Base-by-base conservation (phyloP, 2,113 vertebrate species). In the Atrichornis clamosus region DNA sequence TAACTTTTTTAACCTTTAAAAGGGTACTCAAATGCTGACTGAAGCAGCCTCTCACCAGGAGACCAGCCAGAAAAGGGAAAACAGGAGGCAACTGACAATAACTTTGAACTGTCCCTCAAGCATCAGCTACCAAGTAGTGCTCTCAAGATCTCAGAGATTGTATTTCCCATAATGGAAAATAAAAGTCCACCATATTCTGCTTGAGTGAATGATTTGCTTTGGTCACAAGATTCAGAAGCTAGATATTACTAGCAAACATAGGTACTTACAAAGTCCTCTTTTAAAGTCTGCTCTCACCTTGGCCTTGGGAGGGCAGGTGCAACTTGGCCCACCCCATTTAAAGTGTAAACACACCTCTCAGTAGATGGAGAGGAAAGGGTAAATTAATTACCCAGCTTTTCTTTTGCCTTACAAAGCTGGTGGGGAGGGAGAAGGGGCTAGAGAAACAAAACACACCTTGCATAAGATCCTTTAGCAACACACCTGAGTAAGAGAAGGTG, bases 81-180 rank as follows among this genome's bases (percentile, higher is more conserved):
- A 41, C 52, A 73, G 49, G 75, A 70, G 87, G 85, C 70, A 91
- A 62, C 47, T 81, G 91, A 22, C 23, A 28, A 7, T 84, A 96
- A 95, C 91, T 97, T 97, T 97, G 94, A 96, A 88, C 41, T 89
- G 86, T 97, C 93, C 95, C 94, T 93, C 72, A 96, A 90, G 89
- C 3, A 2, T 82, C 82, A 93, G 53, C 73, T 87, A 87, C 81
- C 68, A 87, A 85, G 96, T 9, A 11, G 79, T 42, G 27, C 26
- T 90, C 87, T 90, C 93, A 83, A 41, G 79, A 84, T 76, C 8
- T 4, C 60, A 81, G 50, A 63, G 96, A 97, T 96, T 97, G 56
- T 91, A 88, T 96, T 98, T 97, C 97, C 90, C 81, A 65, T 80
- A 96, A 97, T 24, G 33, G 64, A 93, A 98, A 97, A 96, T 95